phyloP scores from a whole-genome alignment of 1,140 invertebrate genomes.

The Sycophila sp. region DNA sequence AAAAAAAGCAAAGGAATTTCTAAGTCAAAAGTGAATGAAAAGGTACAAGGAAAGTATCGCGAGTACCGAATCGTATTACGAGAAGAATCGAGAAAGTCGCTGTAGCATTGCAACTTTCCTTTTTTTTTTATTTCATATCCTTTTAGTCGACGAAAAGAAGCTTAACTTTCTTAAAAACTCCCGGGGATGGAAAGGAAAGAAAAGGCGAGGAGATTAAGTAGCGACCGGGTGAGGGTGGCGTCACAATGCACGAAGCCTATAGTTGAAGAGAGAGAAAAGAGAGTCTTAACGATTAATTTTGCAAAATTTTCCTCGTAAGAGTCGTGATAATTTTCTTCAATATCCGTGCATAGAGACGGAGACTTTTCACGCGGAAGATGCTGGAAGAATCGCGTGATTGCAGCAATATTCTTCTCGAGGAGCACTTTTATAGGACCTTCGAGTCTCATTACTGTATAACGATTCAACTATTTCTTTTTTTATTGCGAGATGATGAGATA shows the following conservation, averaged over 20 bases:
- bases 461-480: no score
- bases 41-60: neutral
- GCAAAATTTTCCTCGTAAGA: neutral
- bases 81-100: neutral
- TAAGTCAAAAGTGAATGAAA: no score
- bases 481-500: no score
- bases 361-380: neutral
- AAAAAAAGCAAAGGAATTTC: no score
- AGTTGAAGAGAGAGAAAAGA: neutral
- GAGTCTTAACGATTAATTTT: slow-evolving; percentile 22
- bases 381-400: no score
- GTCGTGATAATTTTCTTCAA: neutral
- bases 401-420: no score
- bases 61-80: neutral
- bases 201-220: neutral
- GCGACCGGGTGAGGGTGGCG: neutral
- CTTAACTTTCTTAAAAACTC: slow-evolving; percentile 26
- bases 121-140: slow-evolving; percentile 10
- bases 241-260: neutral
- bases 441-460: no score
- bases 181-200: neutral
- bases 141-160: neutral
- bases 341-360: neutral
- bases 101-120: no score
- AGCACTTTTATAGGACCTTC: no score